A percentile compares a stretch with the other conserved stretches of the same genome.
phyloP scores from a whole-genome alignment of 2,888 invertebrate genomes.

The Perithous albicinctus region DNA sequence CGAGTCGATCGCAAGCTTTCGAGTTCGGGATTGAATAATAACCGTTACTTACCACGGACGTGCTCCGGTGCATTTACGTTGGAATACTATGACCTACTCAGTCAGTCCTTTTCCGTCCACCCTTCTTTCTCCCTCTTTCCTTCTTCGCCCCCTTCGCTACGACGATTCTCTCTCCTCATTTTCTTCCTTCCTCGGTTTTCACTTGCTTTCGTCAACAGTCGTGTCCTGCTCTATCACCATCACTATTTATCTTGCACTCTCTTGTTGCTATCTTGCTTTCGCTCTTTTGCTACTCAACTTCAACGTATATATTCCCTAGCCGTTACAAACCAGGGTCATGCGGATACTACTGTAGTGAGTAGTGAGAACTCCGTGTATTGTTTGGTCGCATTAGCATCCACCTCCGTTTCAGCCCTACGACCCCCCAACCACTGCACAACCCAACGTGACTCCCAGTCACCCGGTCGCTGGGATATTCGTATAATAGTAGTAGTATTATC shows the following conservation, averaged over 20 bases:
- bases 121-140: conserved; percentile 24
- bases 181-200: conserved; percentile 44
- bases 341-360: neutral
- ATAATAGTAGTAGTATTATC: conserved; percentile 14
- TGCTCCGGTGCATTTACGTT: conserved; percentile 74
- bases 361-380: conserved; percentile 20
- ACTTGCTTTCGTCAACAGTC: conserved; percentile 67
- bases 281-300: conserved; percentile 16
- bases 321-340: neutral
- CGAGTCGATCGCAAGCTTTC: conserved; percentile 53
- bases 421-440: neutral
- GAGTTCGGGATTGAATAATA: conserved; percentile 74
- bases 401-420: neutral
- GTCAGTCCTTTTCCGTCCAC: conserved; percentile 5
- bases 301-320: neutral
- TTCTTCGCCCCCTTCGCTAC: conserved; percentile 20
- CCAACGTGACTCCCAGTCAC: neutral
- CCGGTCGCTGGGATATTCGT: neutral
- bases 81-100: conserved; percentile 68
- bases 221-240: conserved; percentile 64
- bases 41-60: conserved; percentile 72
- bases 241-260: conserved; percentile 65
- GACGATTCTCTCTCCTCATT: conserved; percentile 36
- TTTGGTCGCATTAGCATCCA: conserved; percentile 33
- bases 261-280: conserved; percentile 51